These are phyloP conservation scores for Scaptomyza hsui DNA, from an alignment of 1,140 invertebrate species.

Conservation along the genomic window DNA sequence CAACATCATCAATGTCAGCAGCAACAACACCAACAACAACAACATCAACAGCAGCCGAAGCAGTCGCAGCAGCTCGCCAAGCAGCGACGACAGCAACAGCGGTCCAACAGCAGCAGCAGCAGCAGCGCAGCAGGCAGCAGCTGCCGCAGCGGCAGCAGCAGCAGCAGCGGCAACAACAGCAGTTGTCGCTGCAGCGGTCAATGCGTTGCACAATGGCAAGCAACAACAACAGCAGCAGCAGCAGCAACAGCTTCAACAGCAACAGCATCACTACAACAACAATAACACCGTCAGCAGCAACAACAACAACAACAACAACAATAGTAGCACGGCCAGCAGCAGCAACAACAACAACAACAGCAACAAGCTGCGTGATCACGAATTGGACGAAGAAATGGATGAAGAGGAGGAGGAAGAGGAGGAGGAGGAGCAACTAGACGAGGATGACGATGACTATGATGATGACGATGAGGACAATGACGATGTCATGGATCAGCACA, in stretches of 20 bases:
- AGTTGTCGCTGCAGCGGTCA: slow-evolving; percentile 66
- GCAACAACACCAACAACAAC: slow-evolving; percentile 42
- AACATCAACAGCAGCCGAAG: slow-evolving; percentile 22
- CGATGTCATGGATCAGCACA: slow-evolving; percentile 43
- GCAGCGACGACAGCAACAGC: slow-evolving; percentile 50
- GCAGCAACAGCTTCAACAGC: slow-evolving; percentile 16
- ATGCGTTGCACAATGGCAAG: slow-evolving; percentile 66
- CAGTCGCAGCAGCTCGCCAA: slow-evolving; percentile 45
- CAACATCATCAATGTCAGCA: slow-evolving; percentile 36
- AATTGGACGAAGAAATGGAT: slow-evolving; percentile 1
- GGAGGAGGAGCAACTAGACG: slow-evolving; percentile 29
- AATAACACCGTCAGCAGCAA: slow-evolving; percentile 30
- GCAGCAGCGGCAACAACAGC: slow-evolving; percentile 60
- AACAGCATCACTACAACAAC: slow-evolving; percentile 16
- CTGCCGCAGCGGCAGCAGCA: slow-evolving; percentile 37
- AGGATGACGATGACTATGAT: slow-evolving; percentile 49
- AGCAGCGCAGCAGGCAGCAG: slow-evolving; percentile 35
- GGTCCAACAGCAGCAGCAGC: slow-evolving; percentile 43
- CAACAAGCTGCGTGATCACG: slow-evolving; percentile 22
- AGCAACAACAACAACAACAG: slow-evolving; percentile 26
- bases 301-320: slow-evolving; percentile 30
- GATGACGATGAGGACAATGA: slow-evolving; percentile 67
- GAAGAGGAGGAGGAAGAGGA: slow-evolving; percentile 23
- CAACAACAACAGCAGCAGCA: slow-evolving; percentile 54
- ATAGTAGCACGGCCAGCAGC: too few relatives aligned